A percentile compares a stretch with the other conserved stretches of the same genome.
Conservation (phyloP, 2,797 vertebrate genomes). For the Enteromius viviparus region DNA sequence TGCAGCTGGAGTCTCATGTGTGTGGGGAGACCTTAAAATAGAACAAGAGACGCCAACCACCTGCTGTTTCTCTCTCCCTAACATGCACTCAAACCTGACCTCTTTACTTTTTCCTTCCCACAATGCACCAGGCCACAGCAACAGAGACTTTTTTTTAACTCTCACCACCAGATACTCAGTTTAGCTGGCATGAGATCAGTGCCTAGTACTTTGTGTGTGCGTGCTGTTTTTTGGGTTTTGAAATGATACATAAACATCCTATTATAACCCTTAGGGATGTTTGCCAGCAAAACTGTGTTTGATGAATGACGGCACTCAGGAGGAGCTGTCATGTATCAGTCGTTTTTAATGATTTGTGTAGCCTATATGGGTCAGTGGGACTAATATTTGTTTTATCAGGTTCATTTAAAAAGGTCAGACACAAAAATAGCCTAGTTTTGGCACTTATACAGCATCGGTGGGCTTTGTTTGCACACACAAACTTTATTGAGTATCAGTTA, state of each 20-base stretch:
- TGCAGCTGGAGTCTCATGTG: conserved; percentile 37
- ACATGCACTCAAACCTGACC: neutral
- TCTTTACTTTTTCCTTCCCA: conserved; percentile 4
- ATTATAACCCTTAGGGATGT: neutral
- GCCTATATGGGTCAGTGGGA: conserved; percentile 61
- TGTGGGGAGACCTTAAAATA: conserved; percentile 63
- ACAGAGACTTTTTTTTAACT: conserved; percentile 65
- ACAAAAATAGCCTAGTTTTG: conserved; percentile 39
- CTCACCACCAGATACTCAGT: conserved; percentile 55
- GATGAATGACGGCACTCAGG: neutral
- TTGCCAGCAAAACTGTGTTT: neutral
- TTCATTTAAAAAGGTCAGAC: conserved; percentile 49
- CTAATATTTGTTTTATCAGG: conserved; percentile 43
- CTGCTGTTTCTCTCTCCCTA: conserved; percentile 60
- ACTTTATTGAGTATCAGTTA: neutral
- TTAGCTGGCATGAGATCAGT: conserved; percentile 43
- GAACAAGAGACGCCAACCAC: conserved; percentile 58
- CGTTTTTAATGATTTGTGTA: neutral
- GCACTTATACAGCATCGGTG: conserved; percentile 7
- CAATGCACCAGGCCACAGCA: conserved; percentile 60
- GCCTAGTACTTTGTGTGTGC: conserved; percentile 12
- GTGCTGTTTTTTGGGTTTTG: neutral
- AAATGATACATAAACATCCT: conserved; percentile 9
- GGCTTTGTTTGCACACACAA: conserved; percentile 10
- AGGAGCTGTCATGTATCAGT: conserved; percentile 9